Base-by-base conservation (phyloP, 2,797 vertebrate genomes). In the Crenuchus spilurus region DNA sequence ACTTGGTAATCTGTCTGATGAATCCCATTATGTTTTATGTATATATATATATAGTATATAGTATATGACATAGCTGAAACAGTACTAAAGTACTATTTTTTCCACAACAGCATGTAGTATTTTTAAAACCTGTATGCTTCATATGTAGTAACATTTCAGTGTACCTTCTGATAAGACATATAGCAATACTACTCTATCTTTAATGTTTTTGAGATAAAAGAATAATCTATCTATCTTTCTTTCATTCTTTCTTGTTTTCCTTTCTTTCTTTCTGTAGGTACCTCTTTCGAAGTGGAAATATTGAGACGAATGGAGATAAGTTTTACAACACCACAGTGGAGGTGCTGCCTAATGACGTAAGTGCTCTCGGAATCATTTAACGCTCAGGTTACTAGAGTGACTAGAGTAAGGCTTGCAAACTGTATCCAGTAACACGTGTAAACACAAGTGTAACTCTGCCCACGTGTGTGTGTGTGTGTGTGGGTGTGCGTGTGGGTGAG, bases 281-380 rank as follows among this genome's bases (percentile, higher is more conserved):
- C 82, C 54, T 87, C 30, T 95, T 96, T 77, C 91, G 77, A 76
- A 95, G 92, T 87, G 95, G 95, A 81, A 95, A 92, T 54, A 39
- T 83, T 0, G 90, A 95, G 41, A 90, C 90, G 4, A 90, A 85
- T 22, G 83, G 82, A 66, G 95, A 96, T 79, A 83, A 87, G 81
- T 88, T 96, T 39, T 84, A 88, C 77, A 93, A 96, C 83, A 92
- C 94, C 13, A 95, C 93, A 0, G 93, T 96, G 77, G 92, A 96
- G 70, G 92, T 92, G 44, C 84, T 93, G 58, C 90, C 92, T 60
- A 84, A 70, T 75, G 73, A 87, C 18, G 95, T 96, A 89, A 91
- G 95, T 92, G 61, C 6, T 31, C 31, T 57, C 13, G 8, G 48
- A 16, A 16, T 16, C 3, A 6, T 35, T 16, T 41, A 42, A 31